Conservation (phyloP, 2,113 vertebrate genomes). For the Dasyprocta punctata region DNA sequence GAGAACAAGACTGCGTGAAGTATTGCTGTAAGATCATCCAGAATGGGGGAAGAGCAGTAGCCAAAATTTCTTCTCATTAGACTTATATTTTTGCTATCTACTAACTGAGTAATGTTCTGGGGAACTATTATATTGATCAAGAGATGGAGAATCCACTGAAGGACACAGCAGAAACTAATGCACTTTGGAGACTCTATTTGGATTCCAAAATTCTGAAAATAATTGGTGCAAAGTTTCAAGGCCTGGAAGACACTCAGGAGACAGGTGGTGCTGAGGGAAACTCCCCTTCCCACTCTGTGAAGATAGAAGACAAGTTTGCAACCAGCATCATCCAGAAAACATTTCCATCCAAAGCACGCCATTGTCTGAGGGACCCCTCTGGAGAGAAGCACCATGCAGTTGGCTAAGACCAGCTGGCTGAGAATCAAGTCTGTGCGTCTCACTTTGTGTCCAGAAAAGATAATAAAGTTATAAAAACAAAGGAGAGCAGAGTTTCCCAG, state of each 20-base stretch:
- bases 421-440: not conserved
- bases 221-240: not conserved
- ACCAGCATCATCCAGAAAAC: not conserved
- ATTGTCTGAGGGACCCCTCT: not conserved
- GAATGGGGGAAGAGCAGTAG: not conserved
- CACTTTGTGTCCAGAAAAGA: not conserved
- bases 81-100: not conserved
- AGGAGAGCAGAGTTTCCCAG: not conserved
- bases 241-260: not conserved
- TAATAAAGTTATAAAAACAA: not conserved
- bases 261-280: not conserved
- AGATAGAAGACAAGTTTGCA: not conserved
- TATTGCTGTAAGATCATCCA: fast-evolving
- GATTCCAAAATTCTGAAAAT: not conserved
- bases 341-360: not conserved
- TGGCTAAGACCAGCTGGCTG: not conserved
- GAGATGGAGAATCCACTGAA: not conserved
- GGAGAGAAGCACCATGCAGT: not conserved
- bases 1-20: not conserved
- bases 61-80: not conserved
- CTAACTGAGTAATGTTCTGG: not conserved
- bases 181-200: not conserved
- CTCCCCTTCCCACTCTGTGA: not conserved
- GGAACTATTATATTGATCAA: not conserved
- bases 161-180: not conserved